Conservation (phyloP, 2,797 vertebrate species). For the Tadarida brasiliensis region DNA sequence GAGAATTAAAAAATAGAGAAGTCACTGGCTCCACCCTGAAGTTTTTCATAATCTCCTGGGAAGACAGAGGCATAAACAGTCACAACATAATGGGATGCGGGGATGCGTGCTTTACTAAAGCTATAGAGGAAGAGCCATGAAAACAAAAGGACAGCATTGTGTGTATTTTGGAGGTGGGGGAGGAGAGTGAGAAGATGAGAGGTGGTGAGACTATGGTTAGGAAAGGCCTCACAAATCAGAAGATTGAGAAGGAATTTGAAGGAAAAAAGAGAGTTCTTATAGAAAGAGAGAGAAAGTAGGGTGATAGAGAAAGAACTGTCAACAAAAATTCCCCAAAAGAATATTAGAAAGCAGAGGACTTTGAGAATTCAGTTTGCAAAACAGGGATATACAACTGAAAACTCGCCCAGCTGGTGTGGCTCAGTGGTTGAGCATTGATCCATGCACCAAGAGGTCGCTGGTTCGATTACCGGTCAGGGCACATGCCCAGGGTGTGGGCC, state of each 20-base stretch:
- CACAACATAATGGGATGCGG: background rate
- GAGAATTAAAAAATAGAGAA: constrained; percentile 6
- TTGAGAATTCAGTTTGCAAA: background rate
- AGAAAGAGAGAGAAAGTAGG: background rate
- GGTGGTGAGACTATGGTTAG: background rate
- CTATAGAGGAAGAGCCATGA: background rate
- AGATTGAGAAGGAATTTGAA: constrained; percentile 24
- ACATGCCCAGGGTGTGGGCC: too few relatives aligned
- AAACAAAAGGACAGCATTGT: background rate
- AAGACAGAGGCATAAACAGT: background rate
- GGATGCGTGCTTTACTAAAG: background rate
- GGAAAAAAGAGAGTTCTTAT: background rate
- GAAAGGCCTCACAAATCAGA: background rate
- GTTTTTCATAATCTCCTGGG: background rate
- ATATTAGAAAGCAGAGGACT: background rate
- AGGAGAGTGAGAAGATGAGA: background rate
- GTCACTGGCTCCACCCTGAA: background rate
- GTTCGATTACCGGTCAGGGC: too few relatives aligned
- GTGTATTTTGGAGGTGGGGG: background rate
- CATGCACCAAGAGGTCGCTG: too few relatives aligned
- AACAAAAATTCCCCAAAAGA: background rate
- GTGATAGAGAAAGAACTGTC: background rate
- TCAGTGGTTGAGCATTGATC: too few relatives aligned
- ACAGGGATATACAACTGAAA: background rate
- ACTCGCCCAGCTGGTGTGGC: too few relatives aligned